Base-by-base conservation (phyloP, 2,888 invertebrate genomes). In the Epirrhoe alternata region DNA sequence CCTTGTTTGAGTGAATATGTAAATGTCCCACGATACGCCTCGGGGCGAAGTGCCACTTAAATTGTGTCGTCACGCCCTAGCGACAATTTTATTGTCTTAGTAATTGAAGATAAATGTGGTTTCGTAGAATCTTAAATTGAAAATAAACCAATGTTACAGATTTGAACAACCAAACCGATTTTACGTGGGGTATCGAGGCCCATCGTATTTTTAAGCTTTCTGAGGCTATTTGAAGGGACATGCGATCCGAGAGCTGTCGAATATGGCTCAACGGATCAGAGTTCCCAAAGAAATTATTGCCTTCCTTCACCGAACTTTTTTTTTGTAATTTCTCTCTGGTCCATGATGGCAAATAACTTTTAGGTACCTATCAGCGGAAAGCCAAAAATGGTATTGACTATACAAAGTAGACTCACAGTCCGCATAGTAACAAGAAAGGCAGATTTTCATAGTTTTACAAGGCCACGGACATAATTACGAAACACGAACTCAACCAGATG, bases 1-100 rank as follows among this genome's bases (percentile, higher is more conserved):
- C 54, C 55, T 50, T 59, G 55, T 54, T n/a, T 59, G 49, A 59
- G 70, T 75, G 72, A 73, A 76, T 78, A 75, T 77, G 70, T 75
- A 74, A 75, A 79, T 69, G 73, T 62, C 61, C 63, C 61, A 60
- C 68, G 68, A 74, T 71, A 75, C 38, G 70, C 52, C 51, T 51
- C 49, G 50, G 60, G 67, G 63, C 64, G 61, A 67, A 74, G 69
- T 69, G 70, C 70, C 74, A 69, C 71, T 77, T 73, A 72, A 64
- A 65, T 66, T 61, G 61, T 63, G 56, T 51, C 64, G 52, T 66
- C 66, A 70, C 67, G 24, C 56, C 64, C 42, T 49, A 64, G 62
- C 47, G 59, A 63, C 68, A 73, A 67, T 63, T 62, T 47, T 59
- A 68, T 64, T 60, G 31, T 10, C 16, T 30, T 7, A 6, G 51